Evolutionary conservation across 2,797 vertebrate genomes (phyloP), one percentile per base, ranked within the genome.

Genomic region (Heteromormyrus szaboi): DNA sequence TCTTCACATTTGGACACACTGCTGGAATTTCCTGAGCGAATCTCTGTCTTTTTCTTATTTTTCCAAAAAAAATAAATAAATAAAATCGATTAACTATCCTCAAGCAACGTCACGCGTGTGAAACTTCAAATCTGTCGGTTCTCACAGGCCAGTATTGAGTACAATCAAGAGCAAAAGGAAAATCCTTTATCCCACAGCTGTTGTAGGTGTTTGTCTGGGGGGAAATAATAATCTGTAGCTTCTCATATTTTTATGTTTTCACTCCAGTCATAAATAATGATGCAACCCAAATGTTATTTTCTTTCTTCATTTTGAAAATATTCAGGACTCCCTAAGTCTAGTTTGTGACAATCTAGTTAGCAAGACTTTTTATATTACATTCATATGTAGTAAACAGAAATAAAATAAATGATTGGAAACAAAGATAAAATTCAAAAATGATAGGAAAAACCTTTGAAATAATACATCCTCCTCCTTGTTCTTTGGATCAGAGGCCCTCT

Each of bases 281-380:
- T 46, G 41, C 76, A 81, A 46, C 7, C 76, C 41, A 81, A 46
- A 72, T 41, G 14, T 17, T 81, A 81, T 81, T 81, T 81, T 81
- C 72, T 46, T 46, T 79, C 76, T 81, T 81, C 76, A 81, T 81
- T 81, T 81, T 46, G 76, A 81, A 81, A 81, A 81, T 46, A 81
- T 81, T 81, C 19, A 46, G 37, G 76, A 81, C 41, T 81, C 76
- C 7, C 33, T 6, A 81, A 46, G 76, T 81, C 76, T 81, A 51
- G 22, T 22, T 48, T 25, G 44, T 51, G 22, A 46, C 46, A 85
- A 51, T 51, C 44, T 85, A 85, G 81, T 85, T 50, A 85, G 48
- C 48, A 85, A 81, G 76, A 25, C 81, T 85, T 46, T 83, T 51
- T 51, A 85, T 85, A 85, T 85, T 85, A 85, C 81, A 85, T 29